A percentile compares a stretch with the other conserved stretches of the same genome.
These are phyloP conservation scores for Barnardius zonarius DNA, from an alignment of 2,113 vertebrate species.

Conservation along the genomic window DNA sequence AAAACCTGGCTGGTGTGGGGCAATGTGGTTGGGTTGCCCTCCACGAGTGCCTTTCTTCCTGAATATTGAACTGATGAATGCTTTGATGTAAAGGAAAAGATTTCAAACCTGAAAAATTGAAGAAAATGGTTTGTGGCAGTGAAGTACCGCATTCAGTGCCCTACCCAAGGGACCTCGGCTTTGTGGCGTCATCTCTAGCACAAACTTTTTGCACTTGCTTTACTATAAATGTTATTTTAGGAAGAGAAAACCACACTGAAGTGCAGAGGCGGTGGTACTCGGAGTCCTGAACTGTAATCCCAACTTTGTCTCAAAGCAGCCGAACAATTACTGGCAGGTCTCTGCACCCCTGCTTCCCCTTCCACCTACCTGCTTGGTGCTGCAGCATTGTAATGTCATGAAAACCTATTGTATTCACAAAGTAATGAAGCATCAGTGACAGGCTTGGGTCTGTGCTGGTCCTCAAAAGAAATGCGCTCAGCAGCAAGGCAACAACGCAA, in stretches of 20 bases:
- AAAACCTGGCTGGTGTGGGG: neutral
- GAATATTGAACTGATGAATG: neutral
- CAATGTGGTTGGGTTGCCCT: neutral
- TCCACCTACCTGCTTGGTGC: neutral
- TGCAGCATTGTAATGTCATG: neutral
- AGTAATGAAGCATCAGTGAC: neutral
- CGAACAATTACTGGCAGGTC: neutral
- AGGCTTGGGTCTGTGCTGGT: neutral
- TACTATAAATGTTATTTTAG: neutral
- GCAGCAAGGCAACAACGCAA: neutral
- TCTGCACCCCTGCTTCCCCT: neutral
- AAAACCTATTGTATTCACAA: neutral
- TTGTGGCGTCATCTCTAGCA: neutral
- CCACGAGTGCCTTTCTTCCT: neutral
- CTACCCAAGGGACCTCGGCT: neutral
- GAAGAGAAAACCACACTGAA: neutral
- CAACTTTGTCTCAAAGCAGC: neutral
- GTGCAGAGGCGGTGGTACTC: neutral
- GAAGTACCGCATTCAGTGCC: neutral
- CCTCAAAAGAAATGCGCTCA: neutral
- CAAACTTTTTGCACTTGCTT: neutral
- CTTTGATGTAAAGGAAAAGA: neutral
- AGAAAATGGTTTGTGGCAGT: neutral
- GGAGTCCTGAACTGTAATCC: neutral
- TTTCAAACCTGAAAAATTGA: neutral